Base-by-base conservation (phyloP, 2,797 vertebrate species). In the Rhinophrynus dorsalis region DNA sequence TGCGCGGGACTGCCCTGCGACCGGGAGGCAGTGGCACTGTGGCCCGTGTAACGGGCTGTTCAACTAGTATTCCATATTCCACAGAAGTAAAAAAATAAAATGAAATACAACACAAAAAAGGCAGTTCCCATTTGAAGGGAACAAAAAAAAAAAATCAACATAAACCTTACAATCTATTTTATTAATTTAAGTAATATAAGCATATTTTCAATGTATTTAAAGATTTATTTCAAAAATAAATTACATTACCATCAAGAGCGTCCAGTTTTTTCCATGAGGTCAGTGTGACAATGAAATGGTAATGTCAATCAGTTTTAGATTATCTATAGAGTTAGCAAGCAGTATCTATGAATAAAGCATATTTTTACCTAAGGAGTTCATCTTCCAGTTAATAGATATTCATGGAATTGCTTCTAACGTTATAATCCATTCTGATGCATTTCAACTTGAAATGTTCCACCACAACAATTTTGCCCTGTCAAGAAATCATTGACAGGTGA, bases 401-500 rank as follows among this genome's bases (percentile, higher is more conserved):
- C 51, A 42, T 17, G 24, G 38, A 45, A 59, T 44, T 50, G 45
- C 61, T 33, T 29, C 15, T 66, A 59, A 44, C 33, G 38, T 18
- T 63, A 65, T 55, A 57, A 63, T 57, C 24, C 42, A 64, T 71
- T 37, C 17, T 26, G 24, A 27, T 48, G 51, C 51, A 45, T 65
- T 33, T 35, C 33, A 65, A 40, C 50, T 38, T 21, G 38, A 56
- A 42, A 62, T 54, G 48, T 63, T 70, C 50, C 59, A 64, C 40
- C 42, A 64, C 37, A 55, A 61, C 56, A 60, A 60, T 70, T 64
- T 71, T 71, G 6, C 40, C 33, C 40, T 57, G 52, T 56, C 42
- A 64, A 26, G 37, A 27, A 73, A 73, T 59, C 61, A 51, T 35
- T 35, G 62, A 73, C 69, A 66, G 54, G 54, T 66, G 47, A 66